Evolutionary conservation across 2,888 invertebrate species (phyloP).

Genomic region (Acanthopleura granulata): DNA sequence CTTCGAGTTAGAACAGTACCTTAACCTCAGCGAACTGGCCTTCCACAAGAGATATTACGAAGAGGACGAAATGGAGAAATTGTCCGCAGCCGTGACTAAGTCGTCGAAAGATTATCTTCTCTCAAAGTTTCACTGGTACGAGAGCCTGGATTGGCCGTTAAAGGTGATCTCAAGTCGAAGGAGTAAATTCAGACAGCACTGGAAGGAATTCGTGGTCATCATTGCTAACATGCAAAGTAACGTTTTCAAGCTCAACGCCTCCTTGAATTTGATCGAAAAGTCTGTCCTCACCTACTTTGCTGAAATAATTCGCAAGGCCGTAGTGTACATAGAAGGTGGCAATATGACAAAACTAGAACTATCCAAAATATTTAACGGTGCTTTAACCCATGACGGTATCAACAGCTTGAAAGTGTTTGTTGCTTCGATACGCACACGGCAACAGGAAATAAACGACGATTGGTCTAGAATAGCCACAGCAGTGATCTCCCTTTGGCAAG

Average conservation of each 20-base stretch:
- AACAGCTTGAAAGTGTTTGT: conserved; percentile 41
- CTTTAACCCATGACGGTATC: conserved; percentile 31
- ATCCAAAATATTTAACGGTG: neutral
- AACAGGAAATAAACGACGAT: conserved; percentile 44
- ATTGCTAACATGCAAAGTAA: conserved; percentile 32
- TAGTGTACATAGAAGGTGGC: conserved; percentile 29
- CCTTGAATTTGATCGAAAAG: conserved; percentile 27
- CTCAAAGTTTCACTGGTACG: conserved; percentile 21
- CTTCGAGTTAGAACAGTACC: neutral
- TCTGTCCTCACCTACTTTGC: conserved; percentile 33
- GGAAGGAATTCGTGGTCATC: conserved; percentile 24
- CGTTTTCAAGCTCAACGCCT: conserved; percentile 27
- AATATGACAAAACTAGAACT: conserved; percentile 4
- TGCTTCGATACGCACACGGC: conserved; percentile 45
- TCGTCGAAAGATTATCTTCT: conserved; percentile 3
- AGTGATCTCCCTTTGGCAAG: conserved; percentile 41
- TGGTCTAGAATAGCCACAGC: conserved; percentile 37
- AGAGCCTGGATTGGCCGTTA: conserved; percentile 46
- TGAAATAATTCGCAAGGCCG: conserved; percentile 25
- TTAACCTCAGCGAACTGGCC: neutral
- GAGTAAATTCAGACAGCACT: conserved; percentile 25
- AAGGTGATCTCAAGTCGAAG: conserved; percentile 34
- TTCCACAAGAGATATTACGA: neutral
- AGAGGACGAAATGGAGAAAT: neutral
- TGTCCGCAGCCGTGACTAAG: neutral